These are phyloP conservation scores for Agapetus fuscipes DNA, from an alignment of 2,888 invertebrate genomes.

Conservation along the genomic window DNA sequence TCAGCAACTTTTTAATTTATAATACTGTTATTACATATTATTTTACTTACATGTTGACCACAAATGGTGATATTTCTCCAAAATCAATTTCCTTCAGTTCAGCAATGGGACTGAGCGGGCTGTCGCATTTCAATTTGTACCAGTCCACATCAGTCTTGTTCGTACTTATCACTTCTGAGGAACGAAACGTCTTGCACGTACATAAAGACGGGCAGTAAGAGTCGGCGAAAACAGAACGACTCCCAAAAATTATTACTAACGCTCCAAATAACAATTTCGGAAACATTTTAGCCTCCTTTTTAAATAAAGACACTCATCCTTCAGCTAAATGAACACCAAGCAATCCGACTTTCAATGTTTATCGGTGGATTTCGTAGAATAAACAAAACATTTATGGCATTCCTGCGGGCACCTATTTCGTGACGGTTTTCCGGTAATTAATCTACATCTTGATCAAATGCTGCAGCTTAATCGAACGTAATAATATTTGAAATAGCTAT, in stretches of 20 bases:
- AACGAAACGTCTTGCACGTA: conserved; percentile 48
- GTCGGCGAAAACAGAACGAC: conserved; percentile 3
- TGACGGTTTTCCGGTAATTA: neutral
- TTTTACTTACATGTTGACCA: conserved; percentile 60
- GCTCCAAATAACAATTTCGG: neutral
- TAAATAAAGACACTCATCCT: neutral
- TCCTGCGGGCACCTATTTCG: neutral
- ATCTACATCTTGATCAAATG: too few relatives aligned
- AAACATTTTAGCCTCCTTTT: neutral
- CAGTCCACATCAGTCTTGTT: conserved; percentile 41
- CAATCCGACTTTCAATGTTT: too few relatives aligned
- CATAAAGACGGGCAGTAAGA: conserved; percentile 40
- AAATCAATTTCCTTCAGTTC: conserved; percentile 54
- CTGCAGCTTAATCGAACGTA: too few relatives aligned
- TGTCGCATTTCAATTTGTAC: conserved; percentile 54
- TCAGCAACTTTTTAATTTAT: too few relatives aligned
- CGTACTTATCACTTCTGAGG: conserved; percentile 34
- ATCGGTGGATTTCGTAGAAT: neutral
- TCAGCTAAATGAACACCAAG: too few relatives aligned
- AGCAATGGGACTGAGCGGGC: conserved; percentile 46
- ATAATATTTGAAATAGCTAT: too few relatives aligned
- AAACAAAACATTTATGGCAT: conserved; percentile 1
- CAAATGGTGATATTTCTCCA: conserved; percentile 47
- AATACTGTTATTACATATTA: too few relatives aligned
- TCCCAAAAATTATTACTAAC: neutral